A percentile compares a stretch with the other conserved stretches of the same genome.
Evolutionary conservation across 2,113 vertebrate species (phyloP).

Genomic region (Antechinus stuartii): DNA sequence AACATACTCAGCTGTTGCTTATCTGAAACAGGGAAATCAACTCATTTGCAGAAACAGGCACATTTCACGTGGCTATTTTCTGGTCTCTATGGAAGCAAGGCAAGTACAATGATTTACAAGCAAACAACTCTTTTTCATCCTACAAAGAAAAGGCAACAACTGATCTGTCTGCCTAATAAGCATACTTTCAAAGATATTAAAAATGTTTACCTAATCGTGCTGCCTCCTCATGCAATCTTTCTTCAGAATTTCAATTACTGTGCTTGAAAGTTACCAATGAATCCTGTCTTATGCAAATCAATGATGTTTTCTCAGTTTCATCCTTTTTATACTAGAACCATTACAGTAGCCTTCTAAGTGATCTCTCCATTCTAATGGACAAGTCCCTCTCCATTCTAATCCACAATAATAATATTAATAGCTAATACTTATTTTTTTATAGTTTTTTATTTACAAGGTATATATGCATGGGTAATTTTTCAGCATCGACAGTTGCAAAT

Average conservation of each 20-base stretch:
- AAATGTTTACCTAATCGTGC: background rate
- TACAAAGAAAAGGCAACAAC: background rate
- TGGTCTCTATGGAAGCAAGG: background rate
- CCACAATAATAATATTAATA: background rate
- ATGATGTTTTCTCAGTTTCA: background rate
- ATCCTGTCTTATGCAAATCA: background rate
- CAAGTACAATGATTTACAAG: background rate
- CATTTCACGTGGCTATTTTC: background rate
- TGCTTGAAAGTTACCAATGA: background rate
- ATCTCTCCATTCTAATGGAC: background rate
- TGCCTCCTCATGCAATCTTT: background rate
- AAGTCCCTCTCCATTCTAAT: background rate
- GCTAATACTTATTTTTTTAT: background rate
- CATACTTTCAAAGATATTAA: background rate
- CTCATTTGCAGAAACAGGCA: background rate
- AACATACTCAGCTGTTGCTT: background rate
- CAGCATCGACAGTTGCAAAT: too few relatives aligned
- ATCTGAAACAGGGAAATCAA: background rate
- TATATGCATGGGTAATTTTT: too few relatives aligned
- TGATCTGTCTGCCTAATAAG: background rate
- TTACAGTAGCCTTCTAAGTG: background rate
- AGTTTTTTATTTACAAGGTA: too few relatives aligned
- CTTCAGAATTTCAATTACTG: background rate
- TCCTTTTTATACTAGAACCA: background rate
- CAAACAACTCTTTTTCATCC: background rate